Evolutionary conservation across 2,888 invertebrate genomes (phyloP), one percentile per base, ranked within the genome.

Genomic region (Notocelia uddmanniana): DNA sequence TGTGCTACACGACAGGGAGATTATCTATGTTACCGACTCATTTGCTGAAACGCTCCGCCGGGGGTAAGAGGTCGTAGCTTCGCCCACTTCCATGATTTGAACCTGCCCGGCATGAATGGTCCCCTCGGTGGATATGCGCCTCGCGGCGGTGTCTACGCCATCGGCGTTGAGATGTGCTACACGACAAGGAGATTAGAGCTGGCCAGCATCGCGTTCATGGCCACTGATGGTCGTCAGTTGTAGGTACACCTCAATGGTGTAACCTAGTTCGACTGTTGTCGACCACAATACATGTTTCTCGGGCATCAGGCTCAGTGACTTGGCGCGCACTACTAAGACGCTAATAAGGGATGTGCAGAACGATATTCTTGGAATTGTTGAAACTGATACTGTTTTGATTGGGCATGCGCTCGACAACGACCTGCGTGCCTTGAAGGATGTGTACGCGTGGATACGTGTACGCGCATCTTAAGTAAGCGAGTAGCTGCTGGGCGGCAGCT

Each of bases 381-480:
- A 95, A 74, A 95, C 96, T 8, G 96, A 98, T 74, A 97, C 99
- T 6, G 97, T 99, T 70, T 93, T 99, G 5, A 96, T 99, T 74
- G 99, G 99, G 0, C 99, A 99, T 89, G 98, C 97, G 21, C 93
- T 99, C 77, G 99, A 99, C 81, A 98, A 98, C 85, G 99, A 99
- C 91, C 93, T 99, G 69, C 95, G 97, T 19, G 97, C 97, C 0
- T 88, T 99, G 73, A 97, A 97, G 84, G 96, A 95, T 0, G 96
- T 98, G 10, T n/a, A n/a, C n/a, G n/a, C n/a, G 96, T 99, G 68
- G 99, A 99, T 84, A 99, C 99, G 0, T 96, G 98, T 34, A 95
- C 98, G 23, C 90, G 97, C 76, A 96, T 95, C 34, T 93, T n/a
- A n/a, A n/a, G n/a, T 99, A 9, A 96, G 96, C 19, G 94, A 95